A percentile compares a stretch with the other conserved stretches of the same genome.
These are phyloP conservation scores for Solenopsis fugax DNA, from an alignment of 1,140 invertebrate genomes.

Conservation along the genomic window DNA sequence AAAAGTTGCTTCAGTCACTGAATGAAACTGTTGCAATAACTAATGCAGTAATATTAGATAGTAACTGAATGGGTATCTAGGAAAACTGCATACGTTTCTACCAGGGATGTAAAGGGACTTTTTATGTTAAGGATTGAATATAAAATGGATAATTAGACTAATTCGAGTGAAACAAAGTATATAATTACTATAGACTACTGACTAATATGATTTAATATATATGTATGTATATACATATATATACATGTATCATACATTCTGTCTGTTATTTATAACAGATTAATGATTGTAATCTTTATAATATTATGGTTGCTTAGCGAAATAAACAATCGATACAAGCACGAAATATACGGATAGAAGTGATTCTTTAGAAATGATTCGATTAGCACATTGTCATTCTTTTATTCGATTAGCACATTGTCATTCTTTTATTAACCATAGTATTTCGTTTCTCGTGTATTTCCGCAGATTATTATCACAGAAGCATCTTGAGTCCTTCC, in stretches of 20 bases:
- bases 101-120: not conserved
- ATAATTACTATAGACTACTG: not conserved
- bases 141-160: constrained; percentile 11
- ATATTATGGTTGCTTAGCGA: not conserved
- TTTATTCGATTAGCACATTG: not conserved
- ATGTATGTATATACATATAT: no score
- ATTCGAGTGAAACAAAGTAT: not conserved
- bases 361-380: constrained; percentile 1
- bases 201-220: no score
- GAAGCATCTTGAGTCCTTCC: constrained; percentile 1
- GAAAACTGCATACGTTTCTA: no score
- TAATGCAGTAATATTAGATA: no score
- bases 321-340: constrained; percentile 16
- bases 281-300: constrained; percentile 20
- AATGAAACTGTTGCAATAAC: no score
- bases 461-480: constrained; percentile 58
- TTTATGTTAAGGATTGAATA: constrained; percentile 20
- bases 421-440: constrained; percentile 9
- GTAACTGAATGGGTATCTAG: no score
- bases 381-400: not conserved
- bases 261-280: not conserved
- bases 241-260: not conserved
- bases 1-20: no score
- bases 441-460: constrained; percentile 43
- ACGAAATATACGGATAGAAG: not conserved